phyloP scores from a whole-genome alignment of 2,888 invertebrate species.

The Pheosia tremula region DNA sequence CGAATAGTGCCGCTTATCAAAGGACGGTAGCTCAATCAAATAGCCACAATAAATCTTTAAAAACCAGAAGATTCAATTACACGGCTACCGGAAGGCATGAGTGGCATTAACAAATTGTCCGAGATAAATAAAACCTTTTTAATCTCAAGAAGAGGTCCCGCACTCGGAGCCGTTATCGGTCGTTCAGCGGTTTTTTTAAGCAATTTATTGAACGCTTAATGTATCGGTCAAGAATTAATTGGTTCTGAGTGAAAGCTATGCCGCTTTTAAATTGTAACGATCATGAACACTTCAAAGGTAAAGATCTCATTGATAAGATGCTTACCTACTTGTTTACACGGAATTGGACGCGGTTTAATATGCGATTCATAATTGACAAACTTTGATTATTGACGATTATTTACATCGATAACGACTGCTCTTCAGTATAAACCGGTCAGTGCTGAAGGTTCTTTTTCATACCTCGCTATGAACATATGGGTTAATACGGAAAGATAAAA shows the following conservation, averaged over 20 bases:
- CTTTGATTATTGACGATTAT: conserved; percentile 16
- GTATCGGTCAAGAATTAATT: conserved; percentile 75
- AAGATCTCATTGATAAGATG: conserved; percentile 56
- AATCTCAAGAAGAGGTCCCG: conserved; percentile 66
- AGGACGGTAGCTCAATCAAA: conserved; percentile 76
- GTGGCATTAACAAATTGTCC: conserved; percentile 82
- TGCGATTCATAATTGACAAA: conserved; percentile 14
- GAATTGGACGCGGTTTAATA: conserved; percentile 26
- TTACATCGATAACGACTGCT: not conserved
- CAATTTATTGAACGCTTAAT: conserved; percentile 77
- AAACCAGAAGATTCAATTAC: conserved; percentile 83
- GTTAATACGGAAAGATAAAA: not conserved
- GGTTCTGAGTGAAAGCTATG: conserved; percentile 68
- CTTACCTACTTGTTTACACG: conserved; percentile 32
- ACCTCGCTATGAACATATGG: too few relatives aligned
- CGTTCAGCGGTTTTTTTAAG: conserved; percentile 59
- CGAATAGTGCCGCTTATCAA: conserved; percentile 69
- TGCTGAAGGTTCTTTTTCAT: too few relatives aligned
- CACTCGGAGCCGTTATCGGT: conserved; percentile 66
- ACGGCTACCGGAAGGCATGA: conserved; percentile 78
- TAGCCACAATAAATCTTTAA: conserved; percentile 70
- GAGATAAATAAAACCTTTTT: conserved; percentile 82
- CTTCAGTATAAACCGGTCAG: not conserved
- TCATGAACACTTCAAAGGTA: conserved; percentile 63
- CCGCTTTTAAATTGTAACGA: conserved; percentile 70